These are phyloP conservation scores for Leptinotarsa juncta DNA, from an alignment of 2,888 invertebrate species.

Conservation along the genomic window DNA sequence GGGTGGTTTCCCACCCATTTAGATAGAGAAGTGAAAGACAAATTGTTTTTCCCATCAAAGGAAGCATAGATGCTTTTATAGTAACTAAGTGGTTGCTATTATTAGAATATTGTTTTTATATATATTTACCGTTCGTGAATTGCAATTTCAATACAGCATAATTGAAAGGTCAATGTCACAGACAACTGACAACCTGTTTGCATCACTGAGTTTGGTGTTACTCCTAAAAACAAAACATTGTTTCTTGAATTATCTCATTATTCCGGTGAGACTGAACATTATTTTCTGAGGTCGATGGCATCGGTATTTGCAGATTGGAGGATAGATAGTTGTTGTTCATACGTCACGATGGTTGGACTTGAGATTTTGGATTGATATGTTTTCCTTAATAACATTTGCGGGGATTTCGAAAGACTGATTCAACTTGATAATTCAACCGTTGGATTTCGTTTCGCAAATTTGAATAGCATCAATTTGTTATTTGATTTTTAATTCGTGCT, in stretches of 20 bases:
- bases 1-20: too few relatives aligned
- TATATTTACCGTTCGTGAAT: too few relatives aligned
- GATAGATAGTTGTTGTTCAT: not conserved
- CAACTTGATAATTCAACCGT: too few relatives aligned
- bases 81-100: too few relatives aligned
- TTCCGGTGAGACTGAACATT: not conserved
- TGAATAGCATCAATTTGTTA: too few relatives aligned
- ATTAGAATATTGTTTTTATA: too few relatives aligned
- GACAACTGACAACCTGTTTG: not conserved
- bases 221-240: not conserved
- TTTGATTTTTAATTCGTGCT: too few relatives aligned
- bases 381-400: not conserved
- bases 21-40: too few relatives aligned
- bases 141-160: not conserved
- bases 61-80: too few relatives aligned
- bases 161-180: not conserved
- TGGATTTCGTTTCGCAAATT: too few relatives aligned
- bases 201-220: not conserved
- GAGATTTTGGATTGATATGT: not conserved
- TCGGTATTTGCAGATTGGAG: not conserved
- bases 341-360: not conserved
- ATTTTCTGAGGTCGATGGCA: conserved; percentile 5
- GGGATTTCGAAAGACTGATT: not conserved
- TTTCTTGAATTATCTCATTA: not conserved
- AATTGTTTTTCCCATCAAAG: too few relatives aligned